Percentiles rank a stretch among this genome's conserved stretches.
Evolutionary conservation across 2,888 invertebrate species (phyloP).

Genomic region (Cantharis flavilabris): DNA sequence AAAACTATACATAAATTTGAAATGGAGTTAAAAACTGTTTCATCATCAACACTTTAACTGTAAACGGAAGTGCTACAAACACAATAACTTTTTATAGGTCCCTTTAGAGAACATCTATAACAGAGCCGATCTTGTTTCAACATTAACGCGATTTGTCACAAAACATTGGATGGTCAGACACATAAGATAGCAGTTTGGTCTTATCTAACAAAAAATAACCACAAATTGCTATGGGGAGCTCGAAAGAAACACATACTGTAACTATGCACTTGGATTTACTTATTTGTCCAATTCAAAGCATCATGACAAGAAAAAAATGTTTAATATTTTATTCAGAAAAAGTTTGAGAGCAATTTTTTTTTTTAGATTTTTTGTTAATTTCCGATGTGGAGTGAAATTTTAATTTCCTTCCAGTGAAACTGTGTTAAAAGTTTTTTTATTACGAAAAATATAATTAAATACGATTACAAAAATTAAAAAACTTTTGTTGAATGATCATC

Average conservation of each 20-base stretch:
- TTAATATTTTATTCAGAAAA: not conserved
- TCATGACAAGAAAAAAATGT: not conserved
- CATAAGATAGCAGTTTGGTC: not conserved
- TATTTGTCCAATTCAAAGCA: not conserved
- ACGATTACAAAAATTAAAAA: constrained; percentile 4
- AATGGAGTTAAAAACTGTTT: not conserved
- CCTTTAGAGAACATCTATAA: not conserved
- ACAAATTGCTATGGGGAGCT: not conserved
- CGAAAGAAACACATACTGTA: not conserved
- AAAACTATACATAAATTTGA: not conserved
- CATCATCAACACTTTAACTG: not conserved
- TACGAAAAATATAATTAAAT: not conserved
- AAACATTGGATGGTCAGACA: not conserved
- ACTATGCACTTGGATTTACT: not conserved
- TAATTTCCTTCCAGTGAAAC: not conserved
- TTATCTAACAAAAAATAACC: not conserved
- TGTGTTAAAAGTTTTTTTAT: not conserved
- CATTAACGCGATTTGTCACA: not conserved
- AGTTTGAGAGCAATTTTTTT: too few relatives aligned
- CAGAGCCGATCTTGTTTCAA: not conserved
- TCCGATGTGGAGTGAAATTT: not conserved
- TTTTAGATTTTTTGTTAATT: not conserved
- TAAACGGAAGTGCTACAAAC: not conserved
- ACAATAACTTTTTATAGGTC: not conserved
- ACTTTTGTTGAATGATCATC: constrained; percentile 3